phyloP scores from a whole-genome alignment of 2,888 invertebrate species.

The Sympetrum striolatum region DNA sequence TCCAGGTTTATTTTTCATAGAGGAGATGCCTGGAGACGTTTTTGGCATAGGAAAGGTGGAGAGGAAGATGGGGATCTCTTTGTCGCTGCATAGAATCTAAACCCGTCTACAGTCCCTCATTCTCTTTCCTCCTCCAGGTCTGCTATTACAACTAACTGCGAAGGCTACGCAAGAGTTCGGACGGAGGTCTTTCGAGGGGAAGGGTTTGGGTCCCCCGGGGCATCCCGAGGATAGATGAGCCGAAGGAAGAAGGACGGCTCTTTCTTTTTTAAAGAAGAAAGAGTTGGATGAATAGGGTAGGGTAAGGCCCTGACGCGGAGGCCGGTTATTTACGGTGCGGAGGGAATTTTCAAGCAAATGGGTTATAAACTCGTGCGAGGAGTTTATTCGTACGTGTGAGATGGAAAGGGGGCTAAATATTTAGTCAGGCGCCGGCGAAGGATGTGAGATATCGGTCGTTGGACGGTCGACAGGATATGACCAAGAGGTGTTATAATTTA shows the following conservation, averaged over 20 bases:
- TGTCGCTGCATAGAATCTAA: not conserved
- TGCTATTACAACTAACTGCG: not conserved
- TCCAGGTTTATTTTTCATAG: not conserved
- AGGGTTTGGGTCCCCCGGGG: not conserved
- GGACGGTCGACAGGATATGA: too few species aligned
- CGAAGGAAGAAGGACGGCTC: not conserved
- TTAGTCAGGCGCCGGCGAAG: not conserved
- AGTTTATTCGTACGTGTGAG: not conserved
- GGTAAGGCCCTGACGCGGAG: not conserved
- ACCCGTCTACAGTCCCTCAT: not conserved
- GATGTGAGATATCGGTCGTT: not conserved
- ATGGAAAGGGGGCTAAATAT: not conserved
- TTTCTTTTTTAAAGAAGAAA: not conserved
- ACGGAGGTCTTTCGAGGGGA: not conserved
- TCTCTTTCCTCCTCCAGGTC: not conserved
- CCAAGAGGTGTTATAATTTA: too few species aligned
- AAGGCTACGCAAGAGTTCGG: not conserved
- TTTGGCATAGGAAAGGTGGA: not conserved
- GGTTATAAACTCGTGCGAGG: not conserved
- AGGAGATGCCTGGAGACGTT: not conserved
- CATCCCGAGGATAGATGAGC: slow-evolving; percentile 6
- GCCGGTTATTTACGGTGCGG: not conserved
- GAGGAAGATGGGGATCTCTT: not conserved
- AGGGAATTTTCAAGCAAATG: not conserved
- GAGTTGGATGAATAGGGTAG: not conserved